Conservation (phyloP, 2,797 vertebrate species). For the Periparus ater region DNA sequence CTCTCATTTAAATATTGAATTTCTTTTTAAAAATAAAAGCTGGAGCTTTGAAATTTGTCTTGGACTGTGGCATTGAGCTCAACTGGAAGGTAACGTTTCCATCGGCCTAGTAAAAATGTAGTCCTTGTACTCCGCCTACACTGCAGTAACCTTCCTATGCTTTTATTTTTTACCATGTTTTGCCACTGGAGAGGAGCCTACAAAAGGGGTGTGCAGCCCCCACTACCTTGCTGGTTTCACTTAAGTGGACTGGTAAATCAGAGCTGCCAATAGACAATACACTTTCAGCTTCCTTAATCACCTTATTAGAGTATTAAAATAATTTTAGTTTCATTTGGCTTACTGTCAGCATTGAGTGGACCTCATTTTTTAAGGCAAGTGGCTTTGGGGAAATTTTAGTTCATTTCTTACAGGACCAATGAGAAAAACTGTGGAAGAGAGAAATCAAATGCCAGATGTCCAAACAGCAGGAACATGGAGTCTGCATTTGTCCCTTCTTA, state of each 20-base stretch:
- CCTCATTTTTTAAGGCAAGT: neutral
- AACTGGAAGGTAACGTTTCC: neutral
- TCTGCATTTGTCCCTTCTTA: neutral
- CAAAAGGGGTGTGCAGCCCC: neutral
- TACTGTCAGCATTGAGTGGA: fast-evolving
- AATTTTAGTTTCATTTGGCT: neutral
- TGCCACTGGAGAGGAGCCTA: neutral
- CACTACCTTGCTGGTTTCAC: neutral
- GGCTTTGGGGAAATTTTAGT: neutral
- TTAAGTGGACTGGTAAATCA: neutral
- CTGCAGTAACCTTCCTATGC: neutral
- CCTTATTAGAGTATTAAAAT: neutral
- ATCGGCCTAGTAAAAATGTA: neutral
- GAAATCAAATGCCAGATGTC: neutral
- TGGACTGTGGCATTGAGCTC: neutral
- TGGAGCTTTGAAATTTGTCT: neutral
- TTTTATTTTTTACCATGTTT: neutral
- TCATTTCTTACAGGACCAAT: neutral
- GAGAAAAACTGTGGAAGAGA: neutral
- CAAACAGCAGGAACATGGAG: neutral
- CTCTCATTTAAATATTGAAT: neutral
- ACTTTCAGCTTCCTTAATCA: neutral
- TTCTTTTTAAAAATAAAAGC: slow-evolving; percentile 25
- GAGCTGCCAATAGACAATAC: neutral
- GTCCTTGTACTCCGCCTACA: neutral